Evolutionary conservation across 1,140 invertebrate genomes (phyloP).

Genomic region (Heterodera carotae): DNA sequence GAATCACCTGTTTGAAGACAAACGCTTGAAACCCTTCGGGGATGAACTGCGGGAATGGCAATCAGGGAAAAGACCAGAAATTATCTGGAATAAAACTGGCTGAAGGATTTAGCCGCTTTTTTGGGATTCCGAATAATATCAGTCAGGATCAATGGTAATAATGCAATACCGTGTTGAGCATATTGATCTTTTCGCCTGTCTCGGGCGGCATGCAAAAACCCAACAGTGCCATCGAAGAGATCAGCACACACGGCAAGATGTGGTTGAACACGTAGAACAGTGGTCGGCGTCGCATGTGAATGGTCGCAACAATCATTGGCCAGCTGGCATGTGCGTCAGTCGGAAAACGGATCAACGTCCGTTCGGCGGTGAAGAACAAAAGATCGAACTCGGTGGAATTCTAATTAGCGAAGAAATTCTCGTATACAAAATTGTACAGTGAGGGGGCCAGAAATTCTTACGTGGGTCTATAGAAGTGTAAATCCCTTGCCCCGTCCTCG

Average conservation of each 20-base stretch:
- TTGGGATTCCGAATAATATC: no score
- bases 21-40: not conserved
- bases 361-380: slow-evolving; percentile 55
- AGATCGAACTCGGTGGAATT: slow-evolving; percentile 63
- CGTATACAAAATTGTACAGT: no score
- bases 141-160: no score
- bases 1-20: slow-evolving; percentile 68
- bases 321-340: slow-evolving; percentile 41
- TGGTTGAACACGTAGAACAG: slow-evolving; percentile 65
- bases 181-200: slow-evolving; percentile 78
- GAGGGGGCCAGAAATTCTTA: no score
- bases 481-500: no score
- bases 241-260: slow-evolving; percentile 79
- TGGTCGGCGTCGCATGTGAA: slow-evolving; percentile 58
- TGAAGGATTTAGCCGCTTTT: no score
- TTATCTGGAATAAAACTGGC: no score
- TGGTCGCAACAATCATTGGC: slow-evolving; percentile 57
- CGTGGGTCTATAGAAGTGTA: no score
- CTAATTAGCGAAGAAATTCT: not conserved
- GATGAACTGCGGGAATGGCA: no score
- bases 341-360: slow-evolving; percentile 53
- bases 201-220: slow-evolving; percentile 90
- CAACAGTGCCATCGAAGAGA: slow-evolving; percentile 80
- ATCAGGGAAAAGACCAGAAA: no score
- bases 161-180: slow-evolving; percentile 74